Percentiles rank a stretch among this genome's conserved stretches.
phyloP scores from a whole-genome alignment of 2,888 invertebrate genomes.

The Phengaris alcon region DNA sequence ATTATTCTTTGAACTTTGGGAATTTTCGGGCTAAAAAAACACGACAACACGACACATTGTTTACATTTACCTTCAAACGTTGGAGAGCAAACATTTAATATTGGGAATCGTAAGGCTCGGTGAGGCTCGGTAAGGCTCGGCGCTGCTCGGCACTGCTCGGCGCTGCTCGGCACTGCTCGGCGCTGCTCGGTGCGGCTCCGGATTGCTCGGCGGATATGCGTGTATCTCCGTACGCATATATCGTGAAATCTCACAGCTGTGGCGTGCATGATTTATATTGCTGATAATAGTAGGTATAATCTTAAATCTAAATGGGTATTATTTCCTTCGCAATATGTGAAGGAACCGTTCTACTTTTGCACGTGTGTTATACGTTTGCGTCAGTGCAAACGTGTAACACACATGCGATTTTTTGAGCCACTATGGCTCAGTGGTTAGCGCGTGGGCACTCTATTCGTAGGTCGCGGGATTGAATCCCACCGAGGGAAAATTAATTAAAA shows the following conservation, averaged over 20 bases:
- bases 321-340: conserved; percentile 33
- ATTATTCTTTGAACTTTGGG: conserved; percentile 15
- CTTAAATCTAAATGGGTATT: conserved; percentile 33
- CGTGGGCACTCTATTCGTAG: no score
- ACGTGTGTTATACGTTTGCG: conserved; percentile 4
- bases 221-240: conserved; percentile 16
- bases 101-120: conserved; percentile 10
- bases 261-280: conserved; percentile 22
- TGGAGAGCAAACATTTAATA: conserved; percentile 68
- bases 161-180: background rate
- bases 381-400: background rate
- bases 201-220: conserved; percentile 16
- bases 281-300: conserved; percentile 24
- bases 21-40: conserved; percentile 16
- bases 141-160: background rate
- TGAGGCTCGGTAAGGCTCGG: background rate
- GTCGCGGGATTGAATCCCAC: no score
- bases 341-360: conserved; percentile 31
- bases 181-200: background rate
- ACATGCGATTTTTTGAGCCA: no score
- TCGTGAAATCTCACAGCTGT: conserved; percentile 20
- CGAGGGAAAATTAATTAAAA: no score
- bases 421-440: no score
- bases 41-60: conserved; percentile 46
- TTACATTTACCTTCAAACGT: conserved; percentile 58